Evolutionary conservation across 2,888 invertebrate species (phyloP).

Genomic region (Mongoloraphidia duomilia): DNA sequence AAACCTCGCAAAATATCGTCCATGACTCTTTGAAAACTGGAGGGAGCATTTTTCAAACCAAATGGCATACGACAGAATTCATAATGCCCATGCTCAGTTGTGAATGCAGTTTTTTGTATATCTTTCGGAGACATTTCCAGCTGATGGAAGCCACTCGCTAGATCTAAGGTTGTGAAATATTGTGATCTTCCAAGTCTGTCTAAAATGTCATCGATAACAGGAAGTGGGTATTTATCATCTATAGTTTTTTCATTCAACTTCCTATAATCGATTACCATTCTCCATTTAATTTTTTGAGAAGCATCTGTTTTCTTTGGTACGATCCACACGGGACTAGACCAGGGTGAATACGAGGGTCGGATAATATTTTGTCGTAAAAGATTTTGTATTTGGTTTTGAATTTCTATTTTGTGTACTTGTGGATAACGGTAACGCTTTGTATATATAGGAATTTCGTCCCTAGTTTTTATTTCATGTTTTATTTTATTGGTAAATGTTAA

Average conservation of each 20-base stretch:
- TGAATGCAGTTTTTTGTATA: slow-evolving; percentile 17
- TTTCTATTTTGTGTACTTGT: slow-evolving; percentile 16
- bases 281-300: slow-evolving; percentile 17
- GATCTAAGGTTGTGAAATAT: slow-evolving; percentile 17
- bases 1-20: no score
- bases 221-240: slow-evolving; percentile 17
- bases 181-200: slow-evolving; percentile 13
- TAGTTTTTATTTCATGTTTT: slow-evolving; percentile 11
- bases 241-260: slow-evolving; percentile 22
- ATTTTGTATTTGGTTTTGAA: slow-evolving; percentile 18
- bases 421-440: slow-evolving; percentile 16
- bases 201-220: slow-evolving; percentile 16
- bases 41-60: slow-evolving; percentile 16
- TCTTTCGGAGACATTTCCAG: slow-evolving; percentile 12
- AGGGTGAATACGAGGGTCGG: slow-evolving; percentile 14
- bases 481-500: slow-evolving; percentile 10
- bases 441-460: slow-evolving; percentile 12
- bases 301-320: slow-evolving; percentile 21
- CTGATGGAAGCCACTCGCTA: slow-evolving; percentile 18
- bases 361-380: slow-evolving; percentile 20
- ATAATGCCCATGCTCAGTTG: slow-evolving; percentile 15
- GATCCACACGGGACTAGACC: slow-evolving; percentile 18
- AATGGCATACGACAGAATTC: slow-evolving; percentile 19
- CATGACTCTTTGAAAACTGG: slow-evolving; percentile 17
- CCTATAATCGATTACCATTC: slow-evolving; percentile 24